Conservation (phyloP, 2,888 invertebrate species). For the Callyntrura guangdongensis region DNA sequence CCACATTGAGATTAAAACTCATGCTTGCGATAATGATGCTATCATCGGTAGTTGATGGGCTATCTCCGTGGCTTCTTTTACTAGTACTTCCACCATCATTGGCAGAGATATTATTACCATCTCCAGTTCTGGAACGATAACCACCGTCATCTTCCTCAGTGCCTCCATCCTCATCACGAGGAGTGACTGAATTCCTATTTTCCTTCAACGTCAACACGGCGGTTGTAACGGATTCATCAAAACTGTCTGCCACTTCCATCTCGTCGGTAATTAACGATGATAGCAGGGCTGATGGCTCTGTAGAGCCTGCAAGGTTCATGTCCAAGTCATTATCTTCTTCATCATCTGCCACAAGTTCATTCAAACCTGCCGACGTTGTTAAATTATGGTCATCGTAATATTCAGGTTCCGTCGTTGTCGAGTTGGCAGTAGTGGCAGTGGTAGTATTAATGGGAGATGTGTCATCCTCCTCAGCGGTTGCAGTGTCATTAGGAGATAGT, state of each 20-base stretch:
- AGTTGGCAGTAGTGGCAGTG: constrained; percentile 29
- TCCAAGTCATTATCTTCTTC: constrained; percentile 51
- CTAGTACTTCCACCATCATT: background rate
- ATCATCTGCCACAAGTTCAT: constrained; percentile 52
- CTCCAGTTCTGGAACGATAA: constrained; percentile 51
- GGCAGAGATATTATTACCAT: background rate
- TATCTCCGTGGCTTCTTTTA: background rate
- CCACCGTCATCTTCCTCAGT: background rate
- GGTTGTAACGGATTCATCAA: constrained; percentile 66
- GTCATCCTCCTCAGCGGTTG: background rate
- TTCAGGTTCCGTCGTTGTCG: constrained; percentile 72
- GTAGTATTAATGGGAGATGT: constrained; percentile 1
- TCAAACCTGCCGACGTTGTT: constrained; percentile 49
- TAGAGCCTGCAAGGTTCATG: constrained; percentile 44
- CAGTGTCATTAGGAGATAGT: constrained; percentile 63
- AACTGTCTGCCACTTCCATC: constrained; percentile 69
- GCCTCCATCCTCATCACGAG: background rate
- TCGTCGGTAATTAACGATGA: constrained; percentile 67
- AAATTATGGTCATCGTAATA: constrained; percentile 67
- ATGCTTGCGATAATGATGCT: constrained; percentile 65
- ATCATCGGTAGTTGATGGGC: constrained; percentile 42
- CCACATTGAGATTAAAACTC: constrained; percentile 54
- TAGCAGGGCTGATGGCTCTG: constrained; percentile 59
- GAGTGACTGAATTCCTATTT: background rate
- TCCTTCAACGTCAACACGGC: constrained; percentile 20